Conservation (phyloP, 2,888 invertebrate genomes). For the Pomacea canaliculata region DNA sequence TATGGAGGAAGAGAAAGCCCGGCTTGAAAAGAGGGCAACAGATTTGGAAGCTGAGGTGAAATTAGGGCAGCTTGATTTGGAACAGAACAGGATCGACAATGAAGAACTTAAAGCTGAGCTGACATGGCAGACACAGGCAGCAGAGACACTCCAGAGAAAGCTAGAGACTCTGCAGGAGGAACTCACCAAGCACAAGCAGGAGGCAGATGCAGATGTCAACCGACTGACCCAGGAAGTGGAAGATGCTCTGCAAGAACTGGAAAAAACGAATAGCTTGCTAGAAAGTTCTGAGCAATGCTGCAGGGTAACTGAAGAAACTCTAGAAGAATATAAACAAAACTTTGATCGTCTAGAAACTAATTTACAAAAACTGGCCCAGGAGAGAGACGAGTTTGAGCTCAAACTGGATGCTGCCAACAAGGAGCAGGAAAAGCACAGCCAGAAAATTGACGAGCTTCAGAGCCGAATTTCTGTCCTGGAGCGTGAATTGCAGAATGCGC, state of each 20-base stretch:
- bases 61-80: not conserved
- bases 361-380: not conserved
- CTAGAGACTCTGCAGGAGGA: constrained; percentile 17
- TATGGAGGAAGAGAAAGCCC: constrained; percentile 4
- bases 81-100: constrained; percentile 15
- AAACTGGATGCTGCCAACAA: constrained; percentile 12
- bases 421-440: constrained; percentile 7
- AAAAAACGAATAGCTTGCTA: constrained; percentile 35
- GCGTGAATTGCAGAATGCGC: constrained; percentile 5
- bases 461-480: constrained; percentile 4
- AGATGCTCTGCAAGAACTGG: constrained; percentile 39
- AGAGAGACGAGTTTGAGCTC: constrained; percentile 11
- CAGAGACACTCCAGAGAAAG: constrained; percentile 10
- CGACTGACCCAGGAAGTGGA: constrained; percentile 37
- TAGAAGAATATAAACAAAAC: constrained; percentile 12
- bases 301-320: constrained; percentile 18
- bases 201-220: constrained; percentile 16
- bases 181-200: constrained; percentile 6
- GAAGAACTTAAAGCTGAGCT: constrained; percentile 24
- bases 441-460: constrained; percentile 6
- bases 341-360: constrained; percentile 4
- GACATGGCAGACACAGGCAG: constrained; percentile 21
- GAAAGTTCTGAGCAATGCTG: constrained; percentile 21
- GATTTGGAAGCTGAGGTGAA: constrained; percentile 5
- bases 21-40: not conserved